Conservation (phyloP, 2,888 invertebrate genomes). For the Drosophila acutilabella region DNA sequence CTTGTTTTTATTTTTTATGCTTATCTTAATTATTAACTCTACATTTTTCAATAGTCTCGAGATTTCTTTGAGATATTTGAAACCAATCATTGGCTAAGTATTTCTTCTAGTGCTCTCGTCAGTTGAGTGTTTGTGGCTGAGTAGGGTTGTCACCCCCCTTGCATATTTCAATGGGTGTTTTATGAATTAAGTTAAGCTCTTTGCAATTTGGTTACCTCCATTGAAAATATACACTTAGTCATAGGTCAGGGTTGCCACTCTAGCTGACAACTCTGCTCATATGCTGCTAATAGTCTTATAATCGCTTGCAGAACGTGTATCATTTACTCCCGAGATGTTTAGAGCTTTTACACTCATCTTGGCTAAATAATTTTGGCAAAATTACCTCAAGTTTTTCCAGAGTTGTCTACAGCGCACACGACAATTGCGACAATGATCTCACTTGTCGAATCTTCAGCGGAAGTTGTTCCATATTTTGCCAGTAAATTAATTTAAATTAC, state of each 20-base stretch:
- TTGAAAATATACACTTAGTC: too few relatives aligned
- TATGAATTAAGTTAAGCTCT: too few relatives aligned
- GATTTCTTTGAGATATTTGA: background rate
- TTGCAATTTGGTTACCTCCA: too few relatives aligned
- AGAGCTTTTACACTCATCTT: constrained; percentile 4
- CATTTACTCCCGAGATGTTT: constrained; percentile 7
- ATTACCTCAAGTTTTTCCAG: constrained; percentile 22
- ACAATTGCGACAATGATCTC: constrained; percentile 18
- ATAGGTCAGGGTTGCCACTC: background rate
- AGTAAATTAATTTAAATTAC: constrained; percentile 18
- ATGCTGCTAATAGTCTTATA: constrained; percentile 19
- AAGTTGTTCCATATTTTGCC: constrained; percentile 36
- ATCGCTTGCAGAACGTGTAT: constrained; percentile 24
- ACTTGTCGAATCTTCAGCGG: constrained; percentile 19
- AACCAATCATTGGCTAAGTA: background rate
- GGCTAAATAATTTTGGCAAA: constrained; percentile 36
- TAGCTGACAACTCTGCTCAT: background rate
- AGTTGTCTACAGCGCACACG: constrained; percentile 6
- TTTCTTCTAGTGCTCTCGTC: too few relatives aligned
- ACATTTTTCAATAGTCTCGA: background rate
- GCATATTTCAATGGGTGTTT: too few relatives aligned
- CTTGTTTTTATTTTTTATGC: background rate
- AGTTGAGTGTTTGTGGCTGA: too few relatives aligned
- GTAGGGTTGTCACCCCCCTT: too few relatives aligned
- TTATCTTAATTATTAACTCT: constrained; percentile 10